Base-by-base conservation (phyloP, 2,113 vertebrate species). In the Cisticola juncidis region DNA sequence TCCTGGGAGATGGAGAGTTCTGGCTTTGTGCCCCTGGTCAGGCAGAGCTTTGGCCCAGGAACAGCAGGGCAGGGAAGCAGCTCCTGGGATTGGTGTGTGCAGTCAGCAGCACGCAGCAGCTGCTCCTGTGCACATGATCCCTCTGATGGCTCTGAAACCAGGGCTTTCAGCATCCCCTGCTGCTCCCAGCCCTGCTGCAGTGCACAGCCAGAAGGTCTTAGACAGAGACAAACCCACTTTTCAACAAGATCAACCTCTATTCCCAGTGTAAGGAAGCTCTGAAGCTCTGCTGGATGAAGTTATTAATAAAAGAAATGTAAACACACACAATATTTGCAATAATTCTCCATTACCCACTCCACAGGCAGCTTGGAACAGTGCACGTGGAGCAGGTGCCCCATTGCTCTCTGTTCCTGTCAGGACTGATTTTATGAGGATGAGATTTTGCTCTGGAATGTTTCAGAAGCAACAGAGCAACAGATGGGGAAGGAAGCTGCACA, bases 401-500 rank as follows among this genome's bases (percentile, higher is more conserved):
- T 64, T 54, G 61, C 50, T 90, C 74, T 42, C 61, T 82, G 44
- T 6, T 79, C 66, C 73, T 62, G 29, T 11, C 48, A n/a, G 19
- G 9, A 31, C 45, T 50, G 20, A 29, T 79, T 85, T 74, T 51
- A 44, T 79, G 57, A 53, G 61, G 70, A n/a, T n/a, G 70, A 85
- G 73, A 68, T 78, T 87, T 74, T 94, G 29, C 78, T 91, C 69
- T 91, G 56, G 74, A 92, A 56, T 28, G 15, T 64, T 92, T 81
- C 73, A 60, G 94, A 90, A 42, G 65, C 57, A 64, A 64, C 65
- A 54, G n/a, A 62, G 40, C 70, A 83, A 58, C 92, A 91, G 84
- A 90, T 90, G 95, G 92, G 44, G 81, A 87, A 79, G 66, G 78
- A 76, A 82, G 90, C 77, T 61, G 84, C 94, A 90, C 84, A 79